These are phyloP conservation scores for Cylindroiulus punctatus DNA, from an alignment of 2,888 invertebrate species.

Conservation along the genomic window DNA sequence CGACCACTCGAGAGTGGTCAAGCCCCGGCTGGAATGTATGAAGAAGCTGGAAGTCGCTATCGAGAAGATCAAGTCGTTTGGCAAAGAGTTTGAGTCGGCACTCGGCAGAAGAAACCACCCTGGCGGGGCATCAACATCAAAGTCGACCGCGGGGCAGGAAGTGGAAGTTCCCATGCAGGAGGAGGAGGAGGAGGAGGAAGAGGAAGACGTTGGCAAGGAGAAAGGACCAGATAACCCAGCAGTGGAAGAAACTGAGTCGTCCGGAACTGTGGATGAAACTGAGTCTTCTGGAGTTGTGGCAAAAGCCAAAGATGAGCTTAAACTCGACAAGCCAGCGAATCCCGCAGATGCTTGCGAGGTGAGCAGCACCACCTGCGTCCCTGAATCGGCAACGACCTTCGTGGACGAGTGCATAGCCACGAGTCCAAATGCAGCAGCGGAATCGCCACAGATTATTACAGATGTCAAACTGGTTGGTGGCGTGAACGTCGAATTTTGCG, in stretches of 20 bases:
- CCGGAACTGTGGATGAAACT: not conserved
- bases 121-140: not conserved
- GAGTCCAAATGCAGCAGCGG: not conserved
- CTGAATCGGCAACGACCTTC: not conserved
- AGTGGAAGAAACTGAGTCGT: not conserved
- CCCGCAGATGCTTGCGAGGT: not conserved
- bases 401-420: not conserved
- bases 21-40: not conserved
- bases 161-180: not conserved
- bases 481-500: not conserved
- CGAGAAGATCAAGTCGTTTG: constrained; percentile 45
- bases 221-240: not conserved
- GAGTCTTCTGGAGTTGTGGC: not conserved
- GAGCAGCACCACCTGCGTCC: not conserved
- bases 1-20: not conserved
- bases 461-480: not conserved
- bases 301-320: not conserved
- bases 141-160: not conserved
- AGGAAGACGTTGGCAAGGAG: not conserved
- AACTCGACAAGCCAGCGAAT: not conserved
- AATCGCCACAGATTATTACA: not conserved
- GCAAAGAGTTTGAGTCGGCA: not conserved
- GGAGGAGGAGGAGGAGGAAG: not conserved
- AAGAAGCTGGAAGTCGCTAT: constrained; percentile 52
- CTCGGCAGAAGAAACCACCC: not conserved